Evolutionary conservation across 2,113 vertebrate genomes (phyloP).

Genomic region (Hippocampus barbouri): DNA sequence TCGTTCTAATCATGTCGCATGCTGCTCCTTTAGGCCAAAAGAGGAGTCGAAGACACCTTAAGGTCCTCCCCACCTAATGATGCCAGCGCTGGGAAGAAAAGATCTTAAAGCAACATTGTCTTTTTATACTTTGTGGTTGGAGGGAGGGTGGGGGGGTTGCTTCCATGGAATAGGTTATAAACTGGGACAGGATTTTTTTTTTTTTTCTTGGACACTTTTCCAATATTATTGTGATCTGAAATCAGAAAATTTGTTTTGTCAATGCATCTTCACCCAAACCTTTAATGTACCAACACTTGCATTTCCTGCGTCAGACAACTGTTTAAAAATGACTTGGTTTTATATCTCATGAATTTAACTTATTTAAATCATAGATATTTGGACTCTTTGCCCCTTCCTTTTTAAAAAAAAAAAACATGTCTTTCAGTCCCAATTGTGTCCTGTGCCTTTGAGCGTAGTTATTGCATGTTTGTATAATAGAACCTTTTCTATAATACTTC

Average conservation of each 20-base stretch:
- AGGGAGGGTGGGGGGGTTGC: slow-evolving; percentile 1
- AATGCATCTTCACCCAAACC: slow-evolving; percentile 21
- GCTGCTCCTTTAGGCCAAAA: slow-evolving; percentile 67
- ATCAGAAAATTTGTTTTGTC: slow-evolving; percentile 36
- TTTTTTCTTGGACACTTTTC: slow-evolving; percentile 45
- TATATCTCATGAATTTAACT: slow-evolving; percentile 66
- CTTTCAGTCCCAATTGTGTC: slow-evolving; percentile 43
- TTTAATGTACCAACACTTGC: slow-evolving; percentile 41
- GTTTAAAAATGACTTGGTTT: slow-evolving; percentile 54
- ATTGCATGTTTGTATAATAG: slow-evolving; percentile 55
- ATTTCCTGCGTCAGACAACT: slow-evolving; percentile 36
- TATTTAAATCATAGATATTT: slow-evolving; percentile 68
- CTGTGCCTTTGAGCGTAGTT: slow-evolving; percentile 55
- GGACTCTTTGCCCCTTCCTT: slow-evolving; percentile 2
- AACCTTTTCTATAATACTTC: slow-evolving; percentile 40
- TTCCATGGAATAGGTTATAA: slow-evolving; percentile 17
- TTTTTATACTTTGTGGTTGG: slow-evolving; percentile 9
- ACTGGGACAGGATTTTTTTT: slow-evolving; percentile 25
- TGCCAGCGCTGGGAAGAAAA: slow-evolving; percentile 19
- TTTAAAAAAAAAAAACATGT: neutral
- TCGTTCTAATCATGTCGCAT: slow-evolving; percentile 17
- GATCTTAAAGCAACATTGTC: slow-evolving; percentile 8
- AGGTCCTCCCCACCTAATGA: slow-evolving; percentile 25
- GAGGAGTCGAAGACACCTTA: slow-evolving; percentile 75
- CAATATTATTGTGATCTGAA: slow-evolving; percentile 46